Evolutionary conservation across 2,888 invertebrate species (phyloP).

Genomic region (Dasysyrphus tricinctus): DNA sequence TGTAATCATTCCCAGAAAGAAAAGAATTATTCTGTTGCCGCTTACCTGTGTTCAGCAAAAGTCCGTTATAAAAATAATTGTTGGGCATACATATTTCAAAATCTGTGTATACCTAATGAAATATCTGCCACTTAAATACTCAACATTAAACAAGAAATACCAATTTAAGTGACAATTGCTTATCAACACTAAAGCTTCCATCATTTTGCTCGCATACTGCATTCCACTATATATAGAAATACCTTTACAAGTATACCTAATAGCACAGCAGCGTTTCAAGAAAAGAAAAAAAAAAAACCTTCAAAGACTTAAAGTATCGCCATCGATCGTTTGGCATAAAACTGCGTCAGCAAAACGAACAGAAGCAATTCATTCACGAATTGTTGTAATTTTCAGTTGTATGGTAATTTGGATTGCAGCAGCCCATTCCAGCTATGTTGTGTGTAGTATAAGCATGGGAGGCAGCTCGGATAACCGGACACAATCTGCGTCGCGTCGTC

Average conservation of each 20-base stretch:
- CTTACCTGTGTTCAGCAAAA: background rate
- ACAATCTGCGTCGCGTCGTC: constrained; percentile 25
- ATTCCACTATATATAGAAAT: background rate
- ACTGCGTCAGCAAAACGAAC: constrained; percentile 67
- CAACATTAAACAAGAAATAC: constrained; percentile 24
- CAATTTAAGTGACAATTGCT: constrained; percentile 41
- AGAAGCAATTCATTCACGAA: constrained; percentile 75
- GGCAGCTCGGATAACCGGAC: constrained; percentile 47
- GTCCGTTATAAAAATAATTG: background rate
- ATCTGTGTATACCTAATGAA: constrained; percentile 4
- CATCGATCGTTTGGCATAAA: constrained; percentile 33
- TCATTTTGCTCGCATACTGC: constrained; percentile 19
- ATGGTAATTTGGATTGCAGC: constrained; percentile 72
- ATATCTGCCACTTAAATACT: constrained; percentile 29
- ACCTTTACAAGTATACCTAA: background rate
- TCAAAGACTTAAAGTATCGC: constrained; percentile 26
- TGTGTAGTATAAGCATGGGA: background rate
- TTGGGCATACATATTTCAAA: background rate
- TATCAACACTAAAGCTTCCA: constrained; percentile 34
- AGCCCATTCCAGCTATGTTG: constrained; percentile 17
- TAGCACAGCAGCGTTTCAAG: background rate
- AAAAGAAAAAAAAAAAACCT: background rate
- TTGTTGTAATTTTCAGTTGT: constrained; percentile 73
- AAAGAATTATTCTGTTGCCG: too few relatives aligned
- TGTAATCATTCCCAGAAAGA: too few relatives aligned